These are phyloP conservation scores for Eidolon helvum DNA, from an alignment of 2,113 vertebrate species.

Conservation along the genomic window DNA sequence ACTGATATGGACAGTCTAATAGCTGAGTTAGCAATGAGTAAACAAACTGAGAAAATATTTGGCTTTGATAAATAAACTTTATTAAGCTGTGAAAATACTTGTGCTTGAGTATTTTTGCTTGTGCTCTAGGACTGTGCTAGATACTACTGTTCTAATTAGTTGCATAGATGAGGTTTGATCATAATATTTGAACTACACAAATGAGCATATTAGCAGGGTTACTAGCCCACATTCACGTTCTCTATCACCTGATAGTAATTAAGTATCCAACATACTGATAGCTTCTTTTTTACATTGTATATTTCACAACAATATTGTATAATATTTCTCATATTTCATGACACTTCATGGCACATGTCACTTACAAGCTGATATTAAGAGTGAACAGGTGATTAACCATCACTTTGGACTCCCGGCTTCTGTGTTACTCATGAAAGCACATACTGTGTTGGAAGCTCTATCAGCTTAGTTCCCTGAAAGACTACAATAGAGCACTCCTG, in stretches of 20 bases:
- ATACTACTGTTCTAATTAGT: background rate
- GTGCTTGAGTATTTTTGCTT: background rate
- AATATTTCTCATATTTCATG: background rate
- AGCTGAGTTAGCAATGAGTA: background rate
- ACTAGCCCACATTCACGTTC: background rate
- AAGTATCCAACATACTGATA: background rate
- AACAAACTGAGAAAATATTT: conserved; percentile 24
- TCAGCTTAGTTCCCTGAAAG: background rate
- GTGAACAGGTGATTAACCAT: background rate
- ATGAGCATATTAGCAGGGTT: background rate
- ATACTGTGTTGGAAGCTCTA: background rate
- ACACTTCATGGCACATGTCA: background rate
- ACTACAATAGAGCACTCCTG: background rate
- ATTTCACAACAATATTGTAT: background rate
- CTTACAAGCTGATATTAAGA: background rate
- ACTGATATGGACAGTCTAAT: background rate
- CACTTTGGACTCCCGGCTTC: background rate
- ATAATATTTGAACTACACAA: background rate
- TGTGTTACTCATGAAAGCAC: background rate
- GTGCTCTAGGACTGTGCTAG: background rate
- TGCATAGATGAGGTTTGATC: background rate
- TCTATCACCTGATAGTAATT: background rate
- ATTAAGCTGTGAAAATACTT: conserved; percentile 6
- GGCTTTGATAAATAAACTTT: background rate
- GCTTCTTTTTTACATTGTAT: background rate